phyloP scores from a whole-genome alignment of 2,888 invertebrate species.

The Melieria omissa region DNA sequence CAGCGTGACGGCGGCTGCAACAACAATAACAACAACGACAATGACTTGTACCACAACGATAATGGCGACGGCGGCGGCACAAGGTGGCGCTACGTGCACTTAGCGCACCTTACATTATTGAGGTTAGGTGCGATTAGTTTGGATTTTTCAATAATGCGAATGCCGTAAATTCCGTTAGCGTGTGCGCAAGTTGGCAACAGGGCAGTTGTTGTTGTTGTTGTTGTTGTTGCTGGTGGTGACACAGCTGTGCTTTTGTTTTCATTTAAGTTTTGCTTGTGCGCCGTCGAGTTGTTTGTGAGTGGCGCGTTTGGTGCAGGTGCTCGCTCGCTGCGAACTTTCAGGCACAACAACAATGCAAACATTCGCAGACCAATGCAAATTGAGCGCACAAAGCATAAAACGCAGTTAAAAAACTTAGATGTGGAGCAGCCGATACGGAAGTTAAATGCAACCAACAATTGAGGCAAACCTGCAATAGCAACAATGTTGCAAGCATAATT shows the following conservation, averaged over 20 bases:
- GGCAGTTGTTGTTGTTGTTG: constrained; percentile 3
- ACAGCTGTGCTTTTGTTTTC: too few species aligned
- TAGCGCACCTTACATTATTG: constrained; percentile 13
- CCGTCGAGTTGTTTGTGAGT: too few species aligned
- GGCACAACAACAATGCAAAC: too few species aligned
- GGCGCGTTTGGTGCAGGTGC: too few species aligned
- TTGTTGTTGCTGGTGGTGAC: constrained; percentile 1
- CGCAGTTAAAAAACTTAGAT: constrained; percentile 18
- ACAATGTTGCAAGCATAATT: neutral
- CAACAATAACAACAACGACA: neutral
- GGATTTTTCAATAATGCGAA: constrained; percentile 10
- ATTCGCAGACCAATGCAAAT: constrained; percentile 10
- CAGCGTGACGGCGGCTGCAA: constrained; percentile 13
- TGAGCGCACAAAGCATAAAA: constrained; percentile 5
- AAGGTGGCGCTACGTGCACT: constrained; percentile 1
- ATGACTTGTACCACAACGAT: neutral
- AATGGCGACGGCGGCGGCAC: constrained; percentile 7
- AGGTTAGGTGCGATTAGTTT: constrained; percentile 23
- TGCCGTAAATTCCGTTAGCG: constrained; percentile 14
- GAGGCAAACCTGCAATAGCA: neutral
- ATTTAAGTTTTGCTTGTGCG: too few species aligned
- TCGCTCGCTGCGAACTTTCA: too few species aligned
- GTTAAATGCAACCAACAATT: constrained; percentile 17
- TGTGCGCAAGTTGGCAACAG: constrained; percentile 13
- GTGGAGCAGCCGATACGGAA: constrained; percentile 35